Conservation (phyloP, 2,888 invertebrate genomes). For the Drosophila maculinotata region DNA sequence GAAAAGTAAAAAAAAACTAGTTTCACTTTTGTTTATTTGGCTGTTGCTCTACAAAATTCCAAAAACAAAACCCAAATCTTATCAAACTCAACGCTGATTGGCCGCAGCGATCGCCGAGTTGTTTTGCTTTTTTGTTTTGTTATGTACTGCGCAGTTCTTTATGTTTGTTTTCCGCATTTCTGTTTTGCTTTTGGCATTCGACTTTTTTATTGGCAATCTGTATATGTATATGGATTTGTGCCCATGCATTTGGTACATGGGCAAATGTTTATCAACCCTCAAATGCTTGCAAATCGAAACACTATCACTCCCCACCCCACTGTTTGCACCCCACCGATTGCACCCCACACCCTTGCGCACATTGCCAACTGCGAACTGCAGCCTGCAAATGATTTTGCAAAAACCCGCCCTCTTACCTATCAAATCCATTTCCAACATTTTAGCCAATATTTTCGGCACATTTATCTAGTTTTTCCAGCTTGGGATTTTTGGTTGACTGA, state of each 20-base stretch:
- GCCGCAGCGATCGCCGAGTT: slow-evolving; percentile 50
- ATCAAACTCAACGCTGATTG: slow-evolving; percentile 75
- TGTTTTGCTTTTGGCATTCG: slow-evolving; percentile 65
- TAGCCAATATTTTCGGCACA: neutral
- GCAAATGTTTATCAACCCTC: slow-evolving; percentile 37
- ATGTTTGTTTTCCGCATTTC: slow-evolving; percentile 46
- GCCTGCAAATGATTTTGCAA: slow-evolving; percentile 10
- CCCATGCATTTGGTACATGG: slow-evolving; percentile 5
- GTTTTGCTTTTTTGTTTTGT: slow-evolving; percentile 34
- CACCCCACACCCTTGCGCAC: slow-evolving; percentile 1
- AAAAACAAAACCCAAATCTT: slow-evolving; percentile 56
- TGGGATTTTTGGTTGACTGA: slow-evolving; percentile 15
- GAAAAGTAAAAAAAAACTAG: slow-evolving; percentile 31
- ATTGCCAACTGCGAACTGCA: slow-evolving; percentile 8
- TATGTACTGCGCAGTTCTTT: slow-evolving; percentile 75
- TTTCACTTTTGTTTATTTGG: slow-evolving; percentile 51
- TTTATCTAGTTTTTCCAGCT: slow-evolving; percentile 1
- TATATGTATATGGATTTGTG: slow-evolving; percentile 3
- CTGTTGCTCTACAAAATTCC: slow-evolving; percentile 22
- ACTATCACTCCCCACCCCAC: slow-evolving; percentile 28
- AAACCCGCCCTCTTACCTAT: slow-evolving; percentile 45
- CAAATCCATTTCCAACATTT: neutral
- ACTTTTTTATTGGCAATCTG: slow-evolving; percentile 73
- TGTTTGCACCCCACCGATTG: slow-evolving; percentile 21
- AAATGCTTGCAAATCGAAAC: slow-evolving; percentile 51